These are phyloP conservation scores for Oxyura jamaicensis DNA, from an alignment of 2,113 vertebrate genomes.

Conservation along the genomic window DNA sequence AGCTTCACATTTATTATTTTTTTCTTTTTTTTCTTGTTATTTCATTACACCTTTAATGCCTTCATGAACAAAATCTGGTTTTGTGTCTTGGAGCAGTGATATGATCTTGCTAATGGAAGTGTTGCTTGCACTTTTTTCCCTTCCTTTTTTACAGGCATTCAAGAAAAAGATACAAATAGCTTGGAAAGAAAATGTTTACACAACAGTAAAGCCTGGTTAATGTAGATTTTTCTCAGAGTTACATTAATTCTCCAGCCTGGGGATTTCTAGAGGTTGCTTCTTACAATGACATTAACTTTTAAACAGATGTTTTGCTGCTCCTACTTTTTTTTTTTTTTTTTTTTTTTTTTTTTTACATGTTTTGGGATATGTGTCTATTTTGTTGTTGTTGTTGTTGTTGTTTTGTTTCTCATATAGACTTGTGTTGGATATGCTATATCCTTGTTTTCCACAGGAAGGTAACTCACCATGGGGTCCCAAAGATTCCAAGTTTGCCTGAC, in stretches of 20 bases:
- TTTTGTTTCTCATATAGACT: background rate
- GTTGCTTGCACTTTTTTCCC: background rate
- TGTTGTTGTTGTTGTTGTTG: background rate
- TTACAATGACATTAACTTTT: background rate
- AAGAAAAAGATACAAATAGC: background rate
- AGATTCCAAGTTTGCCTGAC: background rate
- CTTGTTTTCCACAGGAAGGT: background rate
- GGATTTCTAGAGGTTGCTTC: background rate
- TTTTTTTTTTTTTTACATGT: background rate
- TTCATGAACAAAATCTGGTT: background rate
- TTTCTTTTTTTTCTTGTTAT: background rate
- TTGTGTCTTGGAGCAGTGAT: background rate
- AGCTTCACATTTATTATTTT: background rate
- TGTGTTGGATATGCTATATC: accelerated
- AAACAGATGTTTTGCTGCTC: background rate
- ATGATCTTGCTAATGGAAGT: background rate
- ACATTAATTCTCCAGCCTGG: background rate
- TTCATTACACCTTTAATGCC: background rate
- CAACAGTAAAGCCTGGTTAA: background rate
- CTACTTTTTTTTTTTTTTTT: no score
- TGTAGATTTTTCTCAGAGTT: background rate
- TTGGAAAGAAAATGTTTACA: background rate
- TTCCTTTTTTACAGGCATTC: background rate
- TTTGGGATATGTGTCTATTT: background rate
- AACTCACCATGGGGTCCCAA: background rate